phyloP scores from a whole-genome alignment of 2,888 invertebrate species.

The Bellardia bayeri region DNA sequence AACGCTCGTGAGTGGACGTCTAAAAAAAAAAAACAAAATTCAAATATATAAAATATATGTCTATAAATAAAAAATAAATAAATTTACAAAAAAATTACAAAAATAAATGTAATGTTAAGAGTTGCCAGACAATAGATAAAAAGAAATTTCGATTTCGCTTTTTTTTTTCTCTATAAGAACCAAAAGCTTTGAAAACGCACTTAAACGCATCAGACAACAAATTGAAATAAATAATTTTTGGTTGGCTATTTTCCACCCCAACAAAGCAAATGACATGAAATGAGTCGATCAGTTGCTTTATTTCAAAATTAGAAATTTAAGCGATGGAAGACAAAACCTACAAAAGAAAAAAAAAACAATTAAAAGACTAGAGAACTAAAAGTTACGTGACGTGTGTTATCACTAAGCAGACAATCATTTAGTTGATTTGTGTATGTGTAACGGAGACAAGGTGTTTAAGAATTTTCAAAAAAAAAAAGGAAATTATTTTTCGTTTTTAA shows the following conservation, averaged over 20 bases:
- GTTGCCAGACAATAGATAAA: constrained; percentile 23
- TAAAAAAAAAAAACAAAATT: constrained; percentile 31
- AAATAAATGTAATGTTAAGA: constrained; percentile 30
- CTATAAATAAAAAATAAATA: constrained; percentile 10
- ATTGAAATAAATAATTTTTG: background rate
- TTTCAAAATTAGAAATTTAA: constrained; percentile 33
- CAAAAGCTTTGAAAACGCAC: background rate
- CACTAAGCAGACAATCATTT: constrained; percentile 40
- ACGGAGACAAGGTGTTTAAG: constrained; percentile 68
- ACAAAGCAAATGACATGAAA: constrained; percentile 24
- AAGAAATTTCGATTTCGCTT: background rate
- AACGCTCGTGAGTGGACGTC: constrained; percentile 81
- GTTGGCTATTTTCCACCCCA: constrained; percentile 9
- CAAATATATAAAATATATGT: constrained; percentile 10
- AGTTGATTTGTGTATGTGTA: constrained; percentile 57
- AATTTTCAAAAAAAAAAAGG: constrained; percentile 7
- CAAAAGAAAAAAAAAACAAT: background rate
- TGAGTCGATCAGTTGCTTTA: background rate
- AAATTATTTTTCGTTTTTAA: constrained; percentile 29
- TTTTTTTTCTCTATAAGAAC: background rate
- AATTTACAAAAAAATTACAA: background rate
- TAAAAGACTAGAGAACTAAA: background rate
- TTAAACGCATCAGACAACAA: constrained; percentile 23
- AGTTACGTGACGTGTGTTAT: constrained; percentile 61
- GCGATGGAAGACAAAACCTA: constrained; percentile 13